Evolutionary conservation across 1,140 invertebrate genomes (phyloP).

Genomic region (Triops longicaudatus): DNA sequence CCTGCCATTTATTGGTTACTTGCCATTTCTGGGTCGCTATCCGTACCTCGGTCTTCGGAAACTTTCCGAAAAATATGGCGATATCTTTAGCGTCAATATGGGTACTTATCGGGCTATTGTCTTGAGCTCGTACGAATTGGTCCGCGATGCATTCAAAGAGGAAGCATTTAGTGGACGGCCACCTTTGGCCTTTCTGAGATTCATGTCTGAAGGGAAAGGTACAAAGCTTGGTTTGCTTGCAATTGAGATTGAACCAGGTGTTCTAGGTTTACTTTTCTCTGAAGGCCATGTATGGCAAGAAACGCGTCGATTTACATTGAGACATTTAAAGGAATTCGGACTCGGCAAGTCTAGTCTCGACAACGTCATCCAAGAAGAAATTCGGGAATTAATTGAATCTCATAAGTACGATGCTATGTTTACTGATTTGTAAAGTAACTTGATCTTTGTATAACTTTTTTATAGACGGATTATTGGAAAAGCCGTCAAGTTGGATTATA

Average conservation of each 20-base stretch:
- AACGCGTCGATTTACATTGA: constrained; percentile 31
- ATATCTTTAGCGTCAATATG: constrained; percentile 24
- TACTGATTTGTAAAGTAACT: too few relatives aligned
- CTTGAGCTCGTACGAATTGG: constrained; percentile 15
- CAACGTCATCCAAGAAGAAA: constrained; percentile 29
- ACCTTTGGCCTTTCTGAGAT: neutral
- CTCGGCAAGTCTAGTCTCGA: constrained; percentile 32
- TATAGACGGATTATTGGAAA: neutral
- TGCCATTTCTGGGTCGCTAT: constrained; percentile 15
- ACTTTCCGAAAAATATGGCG: constrained; percentile 28
- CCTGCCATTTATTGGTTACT: constrained; percentile 17
- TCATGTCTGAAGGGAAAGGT: constrained; percentile 16
- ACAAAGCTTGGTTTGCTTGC: too few relatives aligned
- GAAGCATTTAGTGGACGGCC: constrained; percentile 27
- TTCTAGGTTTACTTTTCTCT: constrained; percentile 29
- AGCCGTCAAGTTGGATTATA: constrained; percentile 10
- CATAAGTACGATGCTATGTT: neutral
- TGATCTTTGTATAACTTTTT: neutral
- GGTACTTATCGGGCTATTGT: constrained; percentile 25
- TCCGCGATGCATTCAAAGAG: constrained; percentile 27
- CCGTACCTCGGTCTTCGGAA: constrained; percentile 19
- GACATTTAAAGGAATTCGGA: constrained; percentile 32
- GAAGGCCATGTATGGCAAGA: constrained; percentile 30
- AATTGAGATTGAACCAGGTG: neutral
- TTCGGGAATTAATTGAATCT: constrained; percentile 26